Percentiles rank a stretch among this genome's conserved stretches.
These are phyloP conservation scores for Cosmorhoe ocellata DNA, from an alignment of 2,888 invertebrate genomes.

Conservation along the genomic window DNA sequence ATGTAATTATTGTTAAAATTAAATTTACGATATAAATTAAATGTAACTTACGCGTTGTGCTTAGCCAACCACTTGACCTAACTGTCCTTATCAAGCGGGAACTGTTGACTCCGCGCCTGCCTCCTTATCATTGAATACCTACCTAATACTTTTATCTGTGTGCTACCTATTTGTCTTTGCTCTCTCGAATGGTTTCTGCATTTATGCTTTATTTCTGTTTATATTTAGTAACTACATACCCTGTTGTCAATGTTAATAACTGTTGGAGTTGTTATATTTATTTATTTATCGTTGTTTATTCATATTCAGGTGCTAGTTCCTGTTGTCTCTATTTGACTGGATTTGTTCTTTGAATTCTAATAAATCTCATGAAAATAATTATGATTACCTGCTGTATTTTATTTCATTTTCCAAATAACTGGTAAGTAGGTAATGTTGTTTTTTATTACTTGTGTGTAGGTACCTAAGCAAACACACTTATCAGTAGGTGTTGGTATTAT, in stretches of 20 bases:
- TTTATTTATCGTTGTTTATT: slow-evolving; percentile 33
- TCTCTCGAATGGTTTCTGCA: slow-evolving; percentile 42
- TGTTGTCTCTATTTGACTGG: slow-evolving; percentile 41
- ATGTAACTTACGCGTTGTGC: slow-evolving; percentile 23
- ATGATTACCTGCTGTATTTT: too few species aligned
- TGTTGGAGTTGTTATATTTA: slow-evolving; percentile 30
- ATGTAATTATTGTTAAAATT: slow-evolving; percentile 42
- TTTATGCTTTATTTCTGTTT: slow-evolving; percentile 37
- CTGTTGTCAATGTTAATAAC: slow-evolving; percentile 31
- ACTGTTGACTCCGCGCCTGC: slow-evolving; percentile 40
- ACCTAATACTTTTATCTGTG: slow-evolving; percentile 36
- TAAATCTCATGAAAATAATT: slow-evolving; percentile 21
- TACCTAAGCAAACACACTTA: too few species aligned
- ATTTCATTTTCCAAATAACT: too few species aligned
- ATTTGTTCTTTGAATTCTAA: slow-evolving; percentile 35
- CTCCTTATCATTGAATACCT: slow-evolving; percentile 33
- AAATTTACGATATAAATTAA: slow-evolving; percentile 19
- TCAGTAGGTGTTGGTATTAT: too few species aligned
- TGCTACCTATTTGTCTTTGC: slow-evolving; percentile 33
- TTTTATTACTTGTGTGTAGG: too few species aligned
- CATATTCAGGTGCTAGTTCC: slow-evolving; percentile 49
- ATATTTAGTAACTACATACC: slow-evolving; percentile 23
- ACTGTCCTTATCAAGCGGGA: slow-evolving; percentile 46
- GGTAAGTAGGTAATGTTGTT: too few species aligned
- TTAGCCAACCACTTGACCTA: slow-evolving; percentile 28